Evolutionary conservation across 1,140 invertebrate genomes (phyloP).

Genomic region (Adoxophyes honmai): DNA sequence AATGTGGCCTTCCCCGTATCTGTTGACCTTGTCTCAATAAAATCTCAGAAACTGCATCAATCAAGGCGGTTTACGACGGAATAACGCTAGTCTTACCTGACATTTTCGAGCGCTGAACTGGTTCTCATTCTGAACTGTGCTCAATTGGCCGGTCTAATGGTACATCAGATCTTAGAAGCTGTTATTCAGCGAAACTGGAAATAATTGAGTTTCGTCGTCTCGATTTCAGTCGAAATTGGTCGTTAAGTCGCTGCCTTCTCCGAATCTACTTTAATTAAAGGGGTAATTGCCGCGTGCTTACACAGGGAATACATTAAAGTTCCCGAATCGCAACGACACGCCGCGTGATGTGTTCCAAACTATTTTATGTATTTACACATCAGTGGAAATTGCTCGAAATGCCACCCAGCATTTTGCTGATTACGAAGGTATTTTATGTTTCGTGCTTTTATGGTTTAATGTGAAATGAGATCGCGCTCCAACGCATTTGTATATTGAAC

Average conservation of each 20-base stretch:
- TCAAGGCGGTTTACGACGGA: background rate
- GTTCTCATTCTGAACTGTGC: background rate
- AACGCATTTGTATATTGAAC: background rate
- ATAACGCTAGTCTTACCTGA: background rate
- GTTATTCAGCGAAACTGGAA: background rate
- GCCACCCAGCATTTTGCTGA: too few relatives aligned
- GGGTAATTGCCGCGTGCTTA: background rate
- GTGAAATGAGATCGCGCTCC: background rate
- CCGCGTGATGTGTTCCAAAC: too few relatives aligned
- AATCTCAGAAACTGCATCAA: too few relatives aligned
- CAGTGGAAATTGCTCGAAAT: too few relatives aligned
- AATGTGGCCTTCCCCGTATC: too few relatives aligned
- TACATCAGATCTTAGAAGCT: background rate
- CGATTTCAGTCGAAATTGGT: background rate
- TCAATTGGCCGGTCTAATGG: background rate
- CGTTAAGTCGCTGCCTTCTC: background rate
- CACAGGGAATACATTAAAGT: background rate
- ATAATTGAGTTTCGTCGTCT: background rate
- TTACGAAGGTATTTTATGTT: too few relatives aligned
- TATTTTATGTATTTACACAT: too few relatives aligned
- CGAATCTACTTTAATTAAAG: constrained; percentile 13
- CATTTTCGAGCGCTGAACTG: background rate
- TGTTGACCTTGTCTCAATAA: too few relatives aligned
- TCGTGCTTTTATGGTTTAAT: too few relatives aligned
- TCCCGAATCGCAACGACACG: background rate